Evolutionary conservation across 2,113 vertebrate species (phyloP).

Genomic region (human): DNA sequence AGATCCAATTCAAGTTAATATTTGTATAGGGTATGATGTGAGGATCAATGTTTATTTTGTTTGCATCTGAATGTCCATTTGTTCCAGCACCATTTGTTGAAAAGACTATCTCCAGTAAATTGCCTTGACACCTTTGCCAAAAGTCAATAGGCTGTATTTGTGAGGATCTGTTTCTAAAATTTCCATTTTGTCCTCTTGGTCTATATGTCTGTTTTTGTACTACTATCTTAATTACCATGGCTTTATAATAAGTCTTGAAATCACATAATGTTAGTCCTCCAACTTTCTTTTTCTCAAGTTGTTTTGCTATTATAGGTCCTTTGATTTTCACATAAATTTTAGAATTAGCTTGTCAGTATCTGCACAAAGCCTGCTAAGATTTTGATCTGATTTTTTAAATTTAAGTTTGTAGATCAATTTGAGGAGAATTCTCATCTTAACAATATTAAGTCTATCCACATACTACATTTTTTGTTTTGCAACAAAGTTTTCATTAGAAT

Average conservation of each 20-base stretch:
- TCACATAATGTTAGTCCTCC: not conserved
- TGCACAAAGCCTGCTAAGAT: not conserved
- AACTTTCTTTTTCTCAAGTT: not conserved
- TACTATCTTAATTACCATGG: not conserved
- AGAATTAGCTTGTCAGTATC: not conserved
- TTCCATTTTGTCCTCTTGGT: not conserved
- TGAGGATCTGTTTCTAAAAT: not conserved
- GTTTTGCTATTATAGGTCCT: not conserved
- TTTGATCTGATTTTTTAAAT: not conserved
- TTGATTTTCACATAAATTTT: not conserved
- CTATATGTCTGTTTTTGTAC: not conserved
- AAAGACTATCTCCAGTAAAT: not conserved
- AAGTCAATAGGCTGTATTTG: not conserved
- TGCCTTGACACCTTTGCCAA: not conserved
- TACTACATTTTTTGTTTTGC: not conserved
- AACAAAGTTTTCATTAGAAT: constrained; percentile 61
- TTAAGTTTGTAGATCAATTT: not conserved
- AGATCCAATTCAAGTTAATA: not conserved
- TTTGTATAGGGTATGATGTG: not conserved
- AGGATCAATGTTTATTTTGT: not conserved
- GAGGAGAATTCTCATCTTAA: not conserved
- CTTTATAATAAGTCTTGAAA: not conserved
- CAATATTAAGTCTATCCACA: not conserved
- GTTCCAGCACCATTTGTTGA: not conserved
- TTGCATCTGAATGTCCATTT: not conserved